These are phyloP conservation scores for Melanogrammus aeglefinus DNA, from an alignment of 2,797 vertebrate genomes.

Conservation along the genomic window DNA sequence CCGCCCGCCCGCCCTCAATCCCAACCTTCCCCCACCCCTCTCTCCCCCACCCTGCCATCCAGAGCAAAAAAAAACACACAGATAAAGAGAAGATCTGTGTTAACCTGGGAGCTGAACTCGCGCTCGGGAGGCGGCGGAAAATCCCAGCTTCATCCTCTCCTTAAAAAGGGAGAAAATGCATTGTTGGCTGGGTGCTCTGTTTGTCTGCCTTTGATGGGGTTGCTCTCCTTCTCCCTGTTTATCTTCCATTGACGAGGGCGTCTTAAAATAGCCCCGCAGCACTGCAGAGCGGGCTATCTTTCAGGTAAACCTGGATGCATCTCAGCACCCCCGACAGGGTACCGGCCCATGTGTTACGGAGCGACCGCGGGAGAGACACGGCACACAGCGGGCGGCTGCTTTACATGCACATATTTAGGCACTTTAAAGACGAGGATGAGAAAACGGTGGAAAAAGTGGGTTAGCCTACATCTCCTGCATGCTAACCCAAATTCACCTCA, in stretches of 20 bases:
- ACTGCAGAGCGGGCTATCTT: not conserved
- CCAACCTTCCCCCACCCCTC: conserved; percentile 9
- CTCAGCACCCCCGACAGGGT: not conserved
- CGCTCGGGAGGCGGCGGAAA: not conserved
- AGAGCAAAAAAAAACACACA: not conserved
- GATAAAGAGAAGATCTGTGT: not conserved
- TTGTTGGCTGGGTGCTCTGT: not conserved
- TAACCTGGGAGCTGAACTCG: not conserved
- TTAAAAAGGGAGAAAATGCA: not conserved
- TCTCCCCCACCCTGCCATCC: not conserved
- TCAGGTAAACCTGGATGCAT: conserved; percentile 4
- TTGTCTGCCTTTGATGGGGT: not conserved
- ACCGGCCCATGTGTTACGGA: not conserved
- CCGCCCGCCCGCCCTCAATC: conserved; percentile 7
- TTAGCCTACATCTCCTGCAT: not conserved
- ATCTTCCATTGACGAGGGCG: not conserved
- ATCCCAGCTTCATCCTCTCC: not conserved
- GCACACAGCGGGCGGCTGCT: not conserved
- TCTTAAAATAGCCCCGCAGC: not conserved
- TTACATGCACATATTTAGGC: not conserved
- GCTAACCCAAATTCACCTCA: not conserved
- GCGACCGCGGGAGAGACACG: not conserved
- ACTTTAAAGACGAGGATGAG: not conserved
- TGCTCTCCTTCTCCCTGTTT: not conserved
- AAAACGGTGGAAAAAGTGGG: not conserved